These are phyloP conservation scores for Cossypha polioptera DNA, from an alignment of 2,797 vertebrate genomes.

Conservation along the genomic window DNA sequence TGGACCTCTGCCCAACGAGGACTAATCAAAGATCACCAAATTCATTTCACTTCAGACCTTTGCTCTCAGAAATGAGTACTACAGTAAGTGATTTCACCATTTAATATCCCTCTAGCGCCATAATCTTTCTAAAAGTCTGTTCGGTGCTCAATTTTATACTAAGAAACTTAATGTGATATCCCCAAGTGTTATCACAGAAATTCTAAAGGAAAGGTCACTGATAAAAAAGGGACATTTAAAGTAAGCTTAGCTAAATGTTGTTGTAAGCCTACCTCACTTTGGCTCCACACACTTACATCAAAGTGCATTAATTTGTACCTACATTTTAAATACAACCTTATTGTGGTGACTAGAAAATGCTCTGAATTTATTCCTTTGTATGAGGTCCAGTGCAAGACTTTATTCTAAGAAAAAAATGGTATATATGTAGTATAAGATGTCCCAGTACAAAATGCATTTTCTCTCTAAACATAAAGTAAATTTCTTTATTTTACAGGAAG, in stretches of 20 bases:
- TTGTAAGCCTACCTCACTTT: conserved; percentile 31
- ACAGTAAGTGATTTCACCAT: conserved; percentile 60
- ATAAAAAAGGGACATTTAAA: conserved; percentile 25
- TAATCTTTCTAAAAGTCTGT: conserved; percentile 49
- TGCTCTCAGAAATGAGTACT: conserved; percentile 56
- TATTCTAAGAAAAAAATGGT: neutral
- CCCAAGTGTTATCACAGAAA: conserved; percentile 48
- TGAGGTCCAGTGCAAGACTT: neutral
- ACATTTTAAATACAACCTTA: conserved; percentile 17
- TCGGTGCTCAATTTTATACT: conserved; percentile 24
- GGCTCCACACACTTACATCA: conserved; percentile 13
- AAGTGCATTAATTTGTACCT: conserved; percentile 45
- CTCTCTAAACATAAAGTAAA: neutral
- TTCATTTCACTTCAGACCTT: conserved; percentile 60
- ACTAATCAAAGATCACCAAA: conserved; percentile 57
- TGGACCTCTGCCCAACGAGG: conserved; percentile 37
- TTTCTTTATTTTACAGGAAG: neutral
- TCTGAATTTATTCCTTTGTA: conserved; percentile 1
- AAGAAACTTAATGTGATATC: conserved; percentile 43
- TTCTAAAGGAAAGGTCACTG: conserved; percentile 43
- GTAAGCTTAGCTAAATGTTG: conserved; percentile 6
- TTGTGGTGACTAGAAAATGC: neutral
- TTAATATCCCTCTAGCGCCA: conserved; percentile 60
- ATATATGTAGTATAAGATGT: neutral
- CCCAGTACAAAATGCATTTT: neutral